Conservation (phyloP, 2,113 vertebrate genomes). For the Gasterosteus nipponicus region DNA sequence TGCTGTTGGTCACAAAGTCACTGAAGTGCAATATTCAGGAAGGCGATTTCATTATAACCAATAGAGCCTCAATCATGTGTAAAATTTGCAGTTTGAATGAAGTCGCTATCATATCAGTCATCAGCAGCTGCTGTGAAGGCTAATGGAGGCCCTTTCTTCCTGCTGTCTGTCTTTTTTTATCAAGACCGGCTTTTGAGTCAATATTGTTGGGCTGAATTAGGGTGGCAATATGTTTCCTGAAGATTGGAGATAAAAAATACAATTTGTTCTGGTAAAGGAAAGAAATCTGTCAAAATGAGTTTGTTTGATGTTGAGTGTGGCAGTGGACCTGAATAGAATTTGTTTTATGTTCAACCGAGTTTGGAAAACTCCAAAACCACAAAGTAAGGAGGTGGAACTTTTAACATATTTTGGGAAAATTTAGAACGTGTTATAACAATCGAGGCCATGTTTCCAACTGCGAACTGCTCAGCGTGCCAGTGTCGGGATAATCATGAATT, state of each 20-base stretch:
- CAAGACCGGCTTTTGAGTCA: constrained; percentile 73
- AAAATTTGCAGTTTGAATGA: constrained; percentile 94
- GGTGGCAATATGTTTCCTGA: constrained; percentile 81
- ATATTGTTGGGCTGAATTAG: constrained; percentile 70
- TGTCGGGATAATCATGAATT: neutral
- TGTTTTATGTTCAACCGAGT: neutral
- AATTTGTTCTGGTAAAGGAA: constrained; percentile 36
- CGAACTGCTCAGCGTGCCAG: neutral
- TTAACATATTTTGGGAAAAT: neutral
- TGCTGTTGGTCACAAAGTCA: constrained; percentile 86
- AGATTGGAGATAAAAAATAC: constrained; percentile 70
- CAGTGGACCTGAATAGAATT: neutral
- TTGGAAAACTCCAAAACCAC: constrained; percentile 4
- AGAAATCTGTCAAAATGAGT: constrained; percentile 42
- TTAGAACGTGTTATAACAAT: neutral
- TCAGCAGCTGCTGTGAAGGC: constrained; percentile 82
- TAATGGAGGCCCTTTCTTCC: constrained; percentile 92
- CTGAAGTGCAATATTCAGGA: constrained; percentile 93
- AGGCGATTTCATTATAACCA: constrained; percentile 96
- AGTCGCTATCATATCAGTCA: constrained; percentile 91
- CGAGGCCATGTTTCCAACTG: neutral
- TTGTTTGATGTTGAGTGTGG: constrained; percentile 24
- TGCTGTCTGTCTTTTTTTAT: constrained; percentile 82
- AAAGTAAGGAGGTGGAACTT: neutral
- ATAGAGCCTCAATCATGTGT: constrained; percentile 98